phyloP scores from a whole-genome alignment of 2,888 invertebrate species.

The Leptogaster cylindrica region DNA sequence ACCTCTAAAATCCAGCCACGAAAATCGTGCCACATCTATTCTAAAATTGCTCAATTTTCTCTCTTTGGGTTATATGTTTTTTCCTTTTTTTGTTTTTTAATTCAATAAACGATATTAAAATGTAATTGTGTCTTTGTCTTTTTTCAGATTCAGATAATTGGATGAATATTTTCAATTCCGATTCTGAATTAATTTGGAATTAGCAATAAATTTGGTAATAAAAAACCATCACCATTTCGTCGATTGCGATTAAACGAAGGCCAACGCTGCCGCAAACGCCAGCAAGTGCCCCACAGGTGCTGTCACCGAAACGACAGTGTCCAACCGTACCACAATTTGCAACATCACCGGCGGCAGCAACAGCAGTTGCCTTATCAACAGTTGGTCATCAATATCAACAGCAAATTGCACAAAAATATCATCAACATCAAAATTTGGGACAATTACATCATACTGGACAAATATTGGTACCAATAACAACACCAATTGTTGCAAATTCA shows the following conservation, averaged over 20 bases:
- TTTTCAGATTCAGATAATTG: too few relatives aligned
- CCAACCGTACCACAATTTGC: constrained; percentile 57
- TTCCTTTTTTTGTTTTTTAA: too few relatives aligned
- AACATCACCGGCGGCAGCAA: constrained; percentile 61
- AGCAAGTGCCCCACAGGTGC: constrained; percentile 64
- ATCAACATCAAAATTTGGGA: constrained; percentile 53
- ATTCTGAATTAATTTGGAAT: too few relatives aligned
- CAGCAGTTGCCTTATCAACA: constrained; percentile 58
- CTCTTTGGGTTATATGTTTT: too few relatives aligned
- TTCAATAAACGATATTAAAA: too few relatives aligned
- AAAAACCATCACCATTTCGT: constrained; percentile 64
- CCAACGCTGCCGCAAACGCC: constrained; percentile 64
- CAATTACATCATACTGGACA: constrained; percentile 47
- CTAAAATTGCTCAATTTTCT: too few relatives aligned
- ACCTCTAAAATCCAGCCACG: too few relatives aligned
- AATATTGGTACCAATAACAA: constrained; percentile 49
- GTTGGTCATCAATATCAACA: constrained; percentile 46
- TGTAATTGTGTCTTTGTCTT: too few relatives aligned
- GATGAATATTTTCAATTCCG: too few relatives aligned
- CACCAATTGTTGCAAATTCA: constrained; percentile 52
- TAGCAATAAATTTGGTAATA: too few relatives aligned
- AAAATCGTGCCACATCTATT: too few relatives aligned
- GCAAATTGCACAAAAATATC: constrained; percentile 46
- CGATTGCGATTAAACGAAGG: constrained; percentile 64
- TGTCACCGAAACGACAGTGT: constrained; percentile 64